A percentile compares a stretch with the other conserved stretches of the same genome.
Conservation (phyloP, 2,113 vertebrate genomes). For the Tursiops truncatus region DNA sequence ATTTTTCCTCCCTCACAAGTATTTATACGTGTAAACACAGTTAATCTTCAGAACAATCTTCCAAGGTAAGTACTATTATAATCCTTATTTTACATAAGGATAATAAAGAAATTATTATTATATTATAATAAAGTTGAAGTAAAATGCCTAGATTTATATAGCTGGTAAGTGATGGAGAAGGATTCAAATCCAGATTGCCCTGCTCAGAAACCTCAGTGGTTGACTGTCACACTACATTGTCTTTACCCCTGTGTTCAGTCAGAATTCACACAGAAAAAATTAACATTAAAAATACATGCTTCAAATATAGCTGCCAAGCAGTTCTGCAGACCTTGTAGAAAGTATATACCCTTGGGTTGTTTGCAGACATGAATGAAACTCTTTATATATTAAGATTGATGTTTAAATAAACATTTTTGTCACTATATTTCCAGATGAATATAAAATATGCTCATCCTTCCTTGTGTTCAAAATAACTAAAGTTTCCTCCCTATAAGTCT, state of each 20-base stretch:
- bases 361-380: background rate
- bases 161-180: background rate
- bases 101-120: background rate
- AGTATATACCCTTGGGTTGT: background rate
- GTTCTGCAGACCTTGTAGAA: background rate
- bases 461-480: constrained; percentile 64
- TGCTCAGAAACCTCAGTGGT: background rate
- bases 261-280: background rate
- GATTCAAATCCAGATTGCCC: background rate
- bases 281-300: constrained; percentile 9
- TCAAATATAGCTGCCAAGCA: background rate
- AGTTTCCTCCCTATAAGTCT: constrained; percentile 19
- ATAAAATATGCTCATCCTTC: constrained; percentile 31
- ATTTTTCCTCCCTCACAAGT: background rate
- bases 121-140: background rate
- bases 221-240: background rate
- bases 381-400: constrained; percentile 45
- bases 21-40: background rate
- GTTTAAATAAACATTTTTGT: constrained; percentile 54
- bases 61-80: background rate
- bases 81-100: background rate
- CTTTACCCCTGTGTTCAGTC: background rate
- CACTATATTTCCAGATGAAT: constrained; percentile 42
- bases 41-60: background rate
- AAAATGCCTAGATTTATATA: background rate